Conservation (phyloP, 2,888 invertebrate species). For the Drosophila greeni region DNA sequence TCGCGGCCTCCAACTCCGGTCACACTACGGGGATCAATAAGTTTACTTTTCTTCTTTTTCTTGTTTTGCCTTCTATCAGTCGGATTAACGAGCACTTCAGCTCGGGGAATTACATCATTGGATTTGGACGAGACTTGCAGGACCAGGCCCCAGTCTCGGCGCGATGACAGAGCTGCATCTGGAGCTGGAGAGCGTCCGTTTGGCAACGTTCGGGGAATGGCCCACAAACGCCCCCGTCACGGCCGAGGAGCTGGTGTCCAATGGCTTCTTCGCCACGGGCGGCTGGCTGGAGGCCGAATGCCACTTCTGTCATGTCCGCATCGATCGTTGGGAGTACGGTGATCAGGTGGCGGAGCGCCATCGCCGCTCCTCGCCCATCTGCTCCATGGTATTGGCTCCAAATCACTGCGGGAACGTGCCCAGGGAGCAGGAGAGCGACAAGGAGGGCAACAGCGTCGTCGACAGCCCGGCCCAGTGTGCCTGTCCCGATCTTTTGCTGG, state of each 20-base stretch:
- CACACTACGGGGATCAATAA: slow-evolving; percentile 26
- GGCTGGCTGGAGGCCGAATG: slow-evolving; percentile 87
- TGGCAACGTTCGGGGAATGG: slow-evolving; percentile 54
- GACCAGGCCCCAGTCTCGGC: slow-evolving; percentile 4
- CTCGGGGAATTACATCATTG: slow-evolving; percentile 22
- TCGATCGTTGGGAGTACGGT: slow-evolving; percentile 87
- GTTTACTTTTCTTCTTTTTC: slow-evolving; percentile 15
- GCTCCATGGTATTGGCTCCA: slow-evolving; percentile 86
- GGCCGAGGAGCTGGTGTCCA: slow-evolving; percentile 71
- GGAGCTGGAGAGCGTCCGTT: slow-evolving; percentile 55
- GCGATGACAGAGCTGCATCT: slow-evolving; percentile 52
- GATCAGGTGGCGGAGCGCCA: slow-evolving; percentile 86
- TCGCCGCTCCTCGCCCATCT: slow-evolving; percentile 83
- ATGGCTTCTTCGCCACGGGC: slow-evolving; percentile 88
- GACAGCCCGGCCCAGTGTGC: slow-evolving; percentile 39
- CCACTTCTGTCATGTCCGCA: slow-evolving; percentile 85
- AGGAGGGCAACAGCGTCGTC: slow-evolving; percentile 48
- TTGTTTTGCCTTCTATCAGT: slow-evolving; percentile 10
- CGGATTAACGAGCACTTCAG: not conserved
- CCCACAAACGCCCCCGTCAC: slow-evolving; percentile 60
- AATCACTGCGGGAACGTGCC: slow-evolving; percentile 85
- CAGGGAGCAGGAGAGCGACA: slow-evolving; percentile 37
- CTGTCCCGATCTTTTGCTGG: slow-evolving; percentile 82
- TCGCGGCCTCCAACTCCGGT: not conserved
- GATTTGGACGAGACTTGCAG: slow-evolving; percentile 4